Conservation (phyloP, 2,113 vertebrate species). For the Chaetodon trifascialis region DNA sequence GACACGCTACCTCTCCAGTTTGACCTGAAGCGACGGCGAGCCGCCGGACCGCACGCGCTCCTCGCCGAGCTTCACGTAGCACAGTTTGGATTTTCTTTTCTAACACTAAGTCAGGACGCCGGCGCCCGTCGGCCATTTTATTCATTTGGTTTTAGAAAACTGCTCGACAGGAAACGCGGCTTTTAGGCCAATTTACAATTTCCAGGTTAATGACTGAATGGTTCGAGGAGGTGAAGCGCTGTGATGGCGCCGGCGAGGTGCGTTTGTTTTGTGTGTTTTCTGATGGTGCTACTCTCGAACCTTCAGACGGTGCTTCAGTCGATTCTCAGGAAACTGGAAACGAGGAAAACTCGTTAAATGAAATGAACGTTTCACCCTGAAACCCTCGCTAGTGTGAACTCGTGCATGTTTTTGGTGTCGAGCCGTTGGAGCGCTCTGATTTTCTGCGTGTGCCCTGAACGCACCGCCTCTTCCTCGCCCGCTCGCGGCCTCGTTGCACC, state of each 20-base stretch:
- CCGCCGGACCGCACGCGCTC: not conserved
- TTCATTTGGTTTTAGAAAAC: not conserved
- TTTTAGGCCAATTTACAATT: not conserved
- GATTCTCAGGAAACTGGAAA: constrained; percentile 40
- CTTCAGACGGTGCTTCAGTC: constrained; percentile 43
- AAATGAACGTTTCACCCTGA: no score
- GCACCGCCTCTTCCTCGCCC: not conserved
- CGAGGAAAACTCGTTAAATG: no score
- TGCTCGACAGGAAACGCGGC: not conserved
- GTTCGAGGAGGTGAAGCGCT: no score
- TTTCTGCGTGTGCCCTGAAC: not conserved
- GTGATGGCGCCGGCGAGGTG: no score
- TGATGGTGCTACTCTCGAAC: constrained; percentile 35
- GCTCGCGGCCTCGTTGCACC: constrained; percentile 41
- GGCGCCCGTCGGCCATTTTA: not conserved
- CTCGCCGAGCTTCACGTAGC: not conserved
- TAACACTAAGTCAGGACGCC: constrained; percentile 56
- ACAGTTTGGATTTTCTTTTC: not conserved
- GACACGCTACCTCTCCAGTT: constrained; percentile 23
- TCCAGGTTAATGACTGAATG: not conserved
- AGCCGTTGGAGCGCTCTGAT: no score
- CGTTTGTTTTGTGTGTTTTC: not conserved
- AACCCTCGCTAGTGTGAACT: not conserved
- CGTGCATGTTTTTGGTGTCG: no score
- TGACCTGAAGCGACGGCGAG: not conserved